Conservation (phyloP, 30 jellyfish, hydroid and myxozoan species). For the Calvadosia cruxmelitensis region DNA sequence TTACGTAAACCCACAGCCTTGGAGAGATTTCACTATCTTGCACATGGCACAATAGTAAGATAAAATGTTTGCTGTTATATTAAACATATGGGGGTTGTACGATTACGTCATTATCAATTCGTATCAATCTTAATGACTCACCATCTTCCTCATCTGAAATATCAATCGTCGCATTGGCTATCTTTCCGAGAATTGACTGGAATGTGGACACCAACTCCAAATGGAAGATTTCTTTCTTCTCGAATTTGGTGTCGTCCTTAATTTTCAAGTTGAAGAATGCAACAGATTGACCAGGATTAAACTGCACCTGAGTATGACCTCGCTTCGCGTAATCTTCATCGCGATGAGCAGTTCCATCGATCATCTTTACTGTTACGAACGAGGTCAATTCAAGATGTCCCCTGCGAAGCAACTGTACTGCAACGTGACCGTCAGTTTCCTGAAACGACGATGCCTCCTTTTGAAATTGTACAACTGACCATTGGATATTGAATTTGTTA, state of each 20-base stretch:
- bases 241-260: constrained; percentile 50
- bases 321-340: constrained; percentile 34
- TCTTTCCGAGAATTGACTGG: constrained; percentile 38
- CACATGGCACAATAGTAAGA: too few relatives aligned
- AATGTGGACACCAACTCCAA: constrained; percentile 27
- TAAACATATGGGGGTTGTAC: too few relatives aligned
- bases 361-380: constrained; percentile 41
- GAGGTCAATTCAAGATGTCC: constrained; percentile 77
- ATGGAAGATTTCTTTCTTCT: constrained; percentile 34
- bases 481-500: constrained; percentile 62
- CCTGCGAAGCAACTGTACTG: constrained; percentile 36
- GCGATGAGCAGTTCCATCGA: constrained; percentile 49
- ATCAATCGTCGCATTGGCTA: constrained; percentile 54
- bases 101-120: too few relatives aligned
- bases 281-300: constrained; percentile 65
- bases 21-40: too few relatives aligned
- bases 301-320: constrained; percentile 53
- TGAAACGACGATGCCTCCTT: constrained; percentile 36
- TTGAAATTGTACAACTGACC: constrained; percentile 79
- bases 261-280: constrained; percentile 44
- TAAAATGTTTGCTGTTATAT: too few relatives aligned
- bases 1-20: too few relatives aligned
- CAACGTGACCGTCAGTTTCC: constrained; percentile 57
- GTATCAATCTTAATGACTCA: too few relatives aligned
- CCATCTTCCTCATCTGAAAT: constrained; percentile 85